Percentiles rank a stretch among this genome's conserved stretches.
Conservation (phyloP, 2,113 vertebrate species). For the Eolophus roseicapilla region DNA sequence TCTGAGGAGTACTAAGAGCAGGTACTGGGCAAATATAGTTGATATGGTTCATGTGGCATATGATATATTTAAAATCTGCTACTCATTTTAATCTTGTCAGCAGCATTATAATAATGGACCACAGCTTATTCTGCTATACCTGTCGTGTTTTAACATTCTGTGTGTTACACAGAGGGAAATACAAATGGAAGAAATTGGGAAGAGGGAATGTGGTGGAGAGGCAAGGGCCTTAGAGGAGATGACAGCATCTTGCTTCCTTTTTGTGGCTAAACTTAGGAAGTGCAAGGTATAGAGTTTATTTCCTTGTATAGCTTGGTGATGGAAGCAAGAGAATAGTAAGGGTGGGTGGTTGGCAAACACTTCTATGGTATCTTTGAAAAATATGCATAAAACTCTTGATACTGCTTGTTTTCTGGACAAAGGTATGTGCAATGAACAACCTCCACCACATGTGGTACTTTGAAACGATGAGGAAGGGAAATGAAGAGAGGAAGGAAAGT, state of each 20-base stretch:
- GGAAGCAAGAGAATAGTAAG: fast-evolving
- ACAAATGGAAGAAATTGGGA: background rate
- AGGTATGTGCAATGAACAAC: fast-evolving
- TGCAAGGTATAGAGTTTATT: background rate
- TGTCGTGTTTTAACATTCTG: background rate
- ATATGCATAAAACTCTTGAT: background rate
- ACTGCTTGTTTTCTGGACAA: background rate
- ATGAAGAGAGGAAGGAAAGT: background rate
- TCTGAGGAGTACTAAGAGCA: background rate
- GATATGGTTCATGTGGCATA: background rate
- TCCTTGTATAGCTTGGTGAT: background rate
- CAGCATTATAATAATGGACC: background rate
- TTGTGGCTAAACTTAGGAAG: background rate
- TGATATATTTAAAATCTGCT: background rate
- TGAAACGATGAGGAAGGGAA: background rate
- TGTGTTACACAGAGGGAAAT: background rate
- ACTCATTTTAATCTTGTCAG: background rate
- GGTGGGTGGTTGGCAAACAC: background rate
- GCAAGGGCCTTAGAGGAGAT: background rate
- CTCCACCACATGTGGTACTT: background rate
- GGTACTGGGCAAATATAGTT: background rate
- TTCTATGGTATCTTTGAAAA: background rate
- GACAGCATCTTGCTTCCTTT: background rate
- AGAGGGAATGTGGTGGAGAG: background rate
- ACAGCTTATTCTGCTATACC: background rate